A percentile compares a stretch with the other conserved stretches of the same genome.
Conservation (phyloP, 2,888 invertebrate species). For the Hydrotaea diabolus region DNA sequence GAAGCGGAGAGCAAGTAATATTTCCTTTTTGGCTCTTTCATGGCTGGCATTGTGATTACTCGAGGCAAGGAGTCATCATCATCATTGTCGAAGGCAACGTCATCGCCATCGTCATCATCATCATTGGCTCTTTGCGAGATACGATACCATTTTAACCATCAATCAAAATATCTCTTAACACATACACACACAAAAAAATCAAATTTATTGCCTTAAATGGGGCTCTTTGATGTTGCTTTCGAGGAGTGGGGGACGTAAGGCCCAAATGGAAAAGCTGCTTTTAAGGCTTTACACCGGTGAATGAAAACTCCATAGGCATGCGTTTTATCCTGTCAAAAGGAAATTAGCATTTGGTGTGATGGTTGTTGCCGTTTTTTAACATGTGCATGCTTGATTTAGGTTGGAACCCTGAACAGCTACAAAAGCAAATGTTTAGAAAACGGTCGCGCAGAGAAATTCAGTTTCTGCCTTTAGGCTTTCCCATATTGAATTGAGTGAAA, state of each 20-base stretch:
- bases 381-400: not conserved
- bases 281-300: not conserved
- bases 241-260: not conserved
- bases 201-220: constrained; percentile 21
- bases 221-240: not conserved
- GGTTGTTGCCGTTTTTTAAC: not conserved
- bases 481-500: not conserved
- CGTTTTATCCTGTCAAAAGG: not conserved
- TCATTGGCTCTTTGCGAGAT: not conserved
- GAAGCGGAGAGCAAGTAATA: not conserved
- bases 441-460: not conserved
- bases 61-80: not conserved
- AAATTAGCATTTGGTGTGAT: not conserved
- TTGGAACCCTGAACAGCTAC: not conserved
- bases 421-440: not conserved
- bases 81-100: not conserved
- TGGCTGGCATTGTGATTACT: not conserved
- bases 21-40: not conserved
- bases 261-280: not conserved
- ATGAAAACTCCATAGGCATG: not conserved
- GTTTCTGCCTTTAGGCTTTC: not conserved
- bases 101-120: not conserved
- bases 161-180: constrained; percentile 21
- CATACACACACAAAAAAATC: not conserved
- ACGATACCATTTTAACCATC: constrained; percentile 23